Conservation (phyloP, 2,888 invertebrate species). For the Parthenolecanium corni region DNA sequence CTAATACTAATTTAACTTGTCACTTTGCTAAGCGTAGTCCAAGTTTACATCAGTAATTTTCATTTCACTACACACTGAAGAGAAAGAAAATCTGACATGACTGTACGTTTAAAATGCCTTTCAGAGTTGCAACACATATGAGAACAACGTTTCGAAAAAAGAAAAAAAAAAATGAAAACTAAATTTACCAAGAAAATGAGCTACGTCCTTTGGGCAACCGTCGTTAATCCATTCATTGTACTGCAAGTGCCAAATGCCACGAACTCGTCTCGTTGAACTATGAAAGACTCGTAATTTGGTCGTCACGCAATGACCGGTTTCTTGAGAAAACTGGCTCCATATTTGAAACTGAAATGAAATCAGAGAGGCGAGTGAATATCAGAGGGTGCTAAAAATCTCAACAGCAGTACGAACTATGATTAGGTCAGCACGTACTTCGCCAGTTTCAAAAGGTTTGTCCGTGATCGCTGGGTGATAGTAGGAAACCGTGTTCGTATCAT, state of each 20-base stretch:
- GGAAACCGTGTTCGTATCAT: conserved; percentile 42
- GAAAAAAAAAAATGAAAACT: conserved; percentile 32
- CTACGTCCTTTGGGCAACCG: conserved; percentile 52
- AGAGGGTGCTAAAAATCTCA: not conserved
- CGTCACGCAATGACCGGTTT: conserved; percentile 50
- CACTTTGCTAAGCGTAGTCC: too few relatives aligned
- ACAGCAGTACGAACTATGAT: not conserved
- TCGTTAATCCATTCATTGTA: conserved; percentile 63
- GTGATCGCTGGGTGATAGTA: conserved; percentile 47
- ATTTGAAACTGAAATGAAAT: conserved; percentile 47
- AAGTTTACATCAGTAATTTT: too few relatives aligned
- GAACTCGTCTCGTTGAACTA: conserved; percentile 35
- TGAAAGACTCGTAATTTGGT: conserved; percentile 50
- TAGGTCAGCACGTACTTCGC: conserved; percentile 45
- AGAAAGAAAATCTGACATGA: too few relatives aligned
- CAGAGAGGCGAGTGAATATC: not conserved
- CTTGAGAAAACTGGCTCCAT: conserved; percentile 56
- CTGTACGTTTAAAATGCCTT: too few relatives aligned
- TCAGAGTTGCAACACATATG: too few relatives aligned
- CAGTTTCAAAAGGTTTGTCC: conserved; percentile 51
- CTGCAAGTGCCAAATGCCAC: conserved; percentile 69
- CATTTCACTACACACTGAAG: too few relatives aligned
- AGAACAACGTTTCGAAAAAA: too few relatives aligned
- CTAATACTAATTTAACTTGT: too few relatives aligned
- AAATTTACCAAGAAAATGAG: conserved; percentile 50